Percentiles rank a stretch among this genome's conserved stretches.
Conservation (phyloP, 2,888 invertebrate species). For the Xestia ashworthii region DNA sequence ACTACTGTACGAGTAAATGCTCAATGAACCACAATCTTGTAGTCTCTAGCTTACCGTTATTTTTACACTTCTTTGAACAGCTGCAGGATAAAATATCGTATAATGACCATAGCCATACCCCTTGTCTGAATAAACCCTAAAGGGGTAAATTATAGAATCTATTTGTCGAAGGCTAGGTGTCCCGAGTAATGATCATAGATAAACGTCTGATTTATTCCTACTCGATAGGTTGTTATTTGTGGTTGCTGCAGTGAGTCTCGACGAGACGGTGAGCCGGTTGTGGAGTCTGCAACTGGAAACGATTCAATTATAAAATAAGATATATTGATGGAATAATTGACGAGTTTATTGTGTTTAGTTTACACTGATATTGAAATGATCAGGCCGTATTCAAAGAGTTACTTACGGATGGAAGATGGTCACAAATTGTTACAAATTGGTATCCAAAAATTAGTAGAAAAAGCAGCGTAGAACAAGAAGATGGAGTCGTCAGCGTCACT, state of each 20-base stretch:
- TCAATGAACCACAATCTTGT: background rate
- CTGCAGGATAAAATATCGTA: background rate
- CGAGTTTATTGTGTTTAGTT: background rate
- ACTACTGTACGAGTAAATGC: background rate
- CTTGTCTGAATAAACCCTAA: conserved; percentile 42
- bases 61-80: background rate
- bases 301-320: conserved; percentile 24
- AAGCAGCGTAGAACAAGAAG: too few relatives aligned
- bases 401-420: too few relatives aligned
- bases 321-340: background rate
- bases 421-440: too few relatives aligned
- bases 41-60: background rate
- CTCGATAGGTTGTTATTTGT: conserved; percentile 49
- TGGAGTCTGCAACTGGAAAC: background rate
- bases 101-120: background rate
- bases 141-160: conserved; percentile 63
- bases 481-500: too few relatives aligned
- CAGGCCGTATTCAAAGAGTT: too few relatives aligned
- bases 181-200: conserved; percentile 66
- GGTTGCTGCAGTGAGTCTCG: conserved; percentile 20
- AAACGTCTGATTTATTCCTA: conserved; percentile 51
- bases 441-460: too few relatives aligned
- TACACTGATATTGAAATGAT: background rate
- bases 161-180: conserved; percentile 67
- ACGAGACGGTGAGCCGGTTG: conserved; percentile 7